These are phyloP conservation scores for Paramisgurnus dabryanus DNA, from an alignment of 2,113 vertebrate species.

Conservation along the genomic window DNA sequence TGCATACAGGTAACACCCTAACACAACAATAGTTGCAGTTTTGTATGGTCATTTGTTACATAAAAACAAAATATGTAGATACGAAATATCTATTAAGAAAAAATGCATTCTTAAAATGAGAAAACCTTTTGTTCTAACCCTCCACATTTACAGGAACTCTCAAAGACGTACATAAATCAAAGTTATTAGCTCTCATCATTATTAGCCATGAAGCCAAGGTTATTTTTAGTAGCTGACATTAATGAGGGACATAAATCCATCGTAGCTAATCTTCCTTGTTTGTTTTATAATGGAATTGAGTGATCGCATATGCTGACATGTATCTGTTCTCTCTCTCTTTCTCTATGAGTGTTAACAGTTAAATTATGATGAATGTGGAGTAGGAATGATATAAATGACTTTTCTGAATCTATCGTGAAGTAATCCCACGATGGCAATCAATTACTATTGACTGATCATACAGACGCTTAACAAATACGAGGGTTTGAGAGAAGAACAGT, in stretches of 20 bases:
- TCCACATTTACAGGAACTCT: not conserved
- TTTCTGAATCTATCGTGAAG: slow-evolving; percentile 54
- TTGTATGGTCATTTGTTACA: too few species aligned
- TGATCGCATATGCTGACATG: slow-evolving; percentile 25
- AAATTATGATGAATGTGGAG: slow-evolving; percentile 67
- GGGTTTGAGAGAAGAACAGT: slow-evolving; percentile 50
- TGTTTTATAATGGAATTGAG: slow-evolving; percentile 21
- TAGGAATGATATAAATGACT: slow-evolving; percentile 62
- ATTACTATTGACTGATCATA: slow-evolving; percentile 65
- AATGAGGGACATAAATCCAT: slow-evolving; percentile 23
- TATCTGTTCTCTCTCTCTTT: slow-evolving; percentile 6
- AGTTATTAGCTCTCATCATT: not conserved
- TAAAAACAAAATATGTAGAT: not conserved
- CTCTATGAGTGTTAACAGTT: slow-evolving; percentile 39
- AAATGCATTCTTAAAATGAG: not conserved
- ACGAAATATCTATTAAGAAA: not conserved
- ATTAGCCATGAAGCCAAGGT: not conserved
- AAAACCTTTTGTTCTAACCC: not conserved
- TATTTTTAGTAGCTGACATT: slow-evolving; percentile 38
- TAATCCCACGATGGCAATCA: slow-evolving; percentile 64
- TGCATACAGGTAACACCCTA: too few species aligned
- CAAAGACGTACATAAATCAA: not conserved
- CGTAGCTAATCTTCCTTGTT: slow-evolving; percentile 28
- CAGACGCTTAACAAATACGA: slow-evolving; percentile 46
- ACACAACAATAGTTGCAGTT: too few species aligned